These are phyloP conservation scores for Sebastes wilsoni DNA, from an alignment of 2,797 vertebrate species.

Conservation along the genomic window DNA sequence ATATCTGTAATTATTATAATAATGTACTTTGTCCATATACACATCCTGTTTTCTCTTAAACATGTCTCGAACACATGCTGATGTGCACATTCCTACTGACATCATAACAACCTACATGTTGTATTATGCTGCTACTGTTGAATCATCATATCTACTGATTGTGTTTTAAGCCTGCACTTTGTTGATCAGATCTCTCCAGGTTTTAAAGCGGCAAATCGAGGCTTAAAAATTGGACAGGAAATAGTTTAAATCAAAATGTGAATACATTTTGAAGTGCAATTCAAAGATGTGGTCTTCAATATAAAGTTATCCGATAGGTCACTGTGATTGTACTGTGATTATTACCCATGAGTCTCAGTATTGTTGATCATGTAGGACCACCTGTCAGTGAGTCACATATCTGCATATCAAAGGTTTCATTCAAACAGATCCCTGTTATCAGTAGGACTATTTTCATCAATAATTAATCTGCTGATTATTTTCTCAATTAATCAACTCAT, in stretches of 20 bases:
- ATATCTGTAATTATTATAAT: background rate
- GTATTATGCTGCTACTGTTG: background rate
- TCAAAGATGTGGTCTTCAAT: background rate
- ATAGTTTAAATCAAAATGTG: background rate
- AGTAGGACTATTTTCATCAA: background rate
- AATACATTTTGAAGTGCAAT: background rate
- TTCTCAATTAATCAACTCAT: background rate
- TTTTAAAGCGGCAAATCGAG: background rate
- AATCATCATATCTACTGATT: background rate
- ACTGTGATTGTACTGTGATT: background rate
- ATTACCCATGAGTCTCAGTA: background rate
- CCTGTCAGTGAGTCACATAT: background rate
- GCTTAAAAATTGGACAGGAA: background rate
- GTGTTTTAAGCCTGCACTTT: background rate
- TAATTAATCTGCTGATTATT: background rate
- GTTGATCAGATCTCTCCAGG: background rate
- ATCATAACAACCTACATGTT: background rate
- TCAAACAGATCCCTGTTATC: background rate
- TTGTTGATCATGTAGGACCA: background rate
- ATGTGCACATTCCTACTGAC: constrained; percentile 10
- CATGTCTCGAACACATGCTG: background rate
- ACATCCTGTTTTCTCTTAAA: background rate
- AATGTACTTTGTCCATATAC: background rate
- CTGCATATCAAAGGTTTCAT: background rate
- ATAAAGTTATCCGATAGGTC: background rate